A percentile compares a stretch with the other conserved stretches of the same genome.
Conservation (phyloP, 2,113 vertebrate genomes). For the Isurus oxyrinchus region DNA sequence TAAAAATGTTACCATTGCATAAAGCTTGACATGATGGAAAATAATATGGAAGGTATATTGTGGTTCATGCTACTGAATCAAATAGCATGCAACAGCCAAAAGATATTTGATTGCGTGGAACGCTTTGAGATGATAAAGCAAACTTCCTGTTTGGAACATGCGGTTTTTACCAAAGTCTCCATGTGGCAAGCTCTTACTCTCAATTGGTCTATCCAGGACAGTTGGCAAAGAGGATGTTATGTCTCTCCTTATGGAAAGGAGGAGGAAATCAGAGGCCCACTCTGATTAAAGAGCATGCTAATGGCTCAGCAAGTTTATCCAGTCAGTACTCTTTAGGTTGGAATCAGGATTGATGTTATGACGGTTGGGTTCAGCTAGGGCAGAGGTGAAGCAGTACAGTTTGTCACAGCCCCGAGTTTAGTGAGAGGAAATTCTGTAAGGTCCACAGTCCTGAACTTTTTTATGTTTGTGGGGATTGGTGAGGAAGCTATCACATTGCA, state of each 20-base stretch:
- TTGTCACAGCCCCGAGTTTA: background rate
- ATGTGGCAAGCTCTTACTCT: background rate
- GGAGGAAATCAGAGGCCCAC: background rate
- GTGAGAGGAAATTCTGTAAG: background rate
- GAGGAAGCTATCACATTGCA: background rate
- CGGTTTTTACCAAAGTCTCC: background rate
- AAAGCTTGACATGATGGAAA: slow-evolving; percentile 9
- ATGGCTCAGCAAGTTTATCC: background rate
- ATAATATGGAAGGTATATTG: slow-evolving; percentile 13
- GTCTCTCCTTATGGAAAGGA: background rate
- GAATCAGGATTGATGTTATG: background rate
- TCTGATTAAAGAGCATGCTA: background rate
- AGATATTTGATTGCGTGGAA: background rate
- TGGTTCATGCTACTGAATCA: background rate
- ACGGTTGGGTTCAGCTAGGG: background rate
- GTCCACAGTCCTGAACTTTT: background rate
- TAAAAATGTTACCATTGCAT: background rate
- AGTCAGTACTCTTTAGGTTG: background rate
- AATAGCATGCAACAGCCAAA: background rate
- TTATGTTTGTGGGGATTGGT: background rate
- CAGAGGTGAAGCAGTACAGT: background rate
- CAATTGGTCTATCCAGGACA: background rate
- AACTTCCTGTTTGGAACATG: background rate
- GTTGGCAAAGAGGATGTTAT: background rate
- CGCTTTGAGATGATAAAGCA: background rate